A percentile compares a stretch with the other conserved stretches of the same genome.
These are phyloP conservation scores for Paraplagusia blochii DNA, from an alignment of 2,113 vertebrate genomes.

Conservation along the genomic window DNA sequence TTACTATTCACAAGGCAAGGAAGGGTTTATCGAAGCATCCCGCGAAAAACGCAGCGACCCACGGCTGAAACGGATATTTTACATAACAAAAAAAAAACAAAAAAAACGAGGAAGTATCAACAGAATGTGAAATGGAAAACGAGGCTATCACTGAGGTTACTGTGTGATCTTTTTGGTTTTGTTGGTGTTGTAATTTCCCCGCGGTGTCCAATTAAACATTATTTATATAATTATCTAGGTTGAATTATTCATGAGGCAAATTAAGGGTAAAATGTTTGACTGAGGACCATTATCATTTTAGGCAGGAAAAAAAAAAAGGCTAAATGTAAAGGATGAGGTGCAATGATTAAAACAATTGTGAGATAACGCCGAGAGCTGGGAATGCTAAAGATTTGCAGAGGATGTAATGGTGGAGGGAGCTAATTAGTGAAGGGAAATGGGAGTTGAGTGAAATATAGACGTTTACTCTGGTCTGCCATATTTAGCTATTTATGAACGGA, in stretches of 20 bases:
- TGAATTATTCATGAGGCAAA: constrained; percentile 48
- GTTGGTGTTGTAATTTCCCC: constrained; percentile 30
- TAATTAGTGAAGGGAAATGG: constrained; percentile 49
- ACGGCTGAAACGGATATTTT: neutral
- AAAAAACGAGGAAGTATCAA: constrained; percentile 11
- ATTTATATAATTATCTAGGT: constrained; percentile 24
- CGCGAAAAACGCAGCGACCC: too few relatives aligned
- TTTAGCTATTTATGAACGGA: constrained; percentile 41
- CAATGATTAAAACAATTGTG: constrained; percentile 29
- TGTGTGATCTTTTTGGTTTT: constrained; percentile 21
- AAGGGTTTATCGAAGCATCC: neutral
- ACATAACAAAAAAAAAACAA: constrained; percentile 11
- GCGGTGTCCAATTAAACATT: constrained; percentile 38
- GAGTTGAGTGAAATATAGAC: constrained; percentile 40
- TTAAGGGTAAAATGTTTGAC: constrained; percentile 34
- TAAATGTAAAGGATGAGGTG: constrained; percentile 34
- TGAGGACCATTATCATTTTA: constrained; percentile 37
- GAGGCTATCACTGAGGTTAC: constrained; percentile 8
- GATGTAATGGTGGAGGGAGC: constrained; percentile 24
- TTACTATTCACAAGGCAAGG: neutral
- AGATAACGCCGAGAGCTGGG: constrained; percentile 13
- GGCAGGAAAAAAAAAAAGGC: constrained; percentile 12
- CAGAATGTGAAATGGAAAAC: neutral
- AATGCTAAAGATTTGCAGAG: constrained; percentile 34
- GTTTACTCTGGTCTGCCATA: constrained; percentile 42